These are phyloP conservation scores for Drosophila mayaguana DNA, from an alignment of 2,888 invertebrate genomes.

Conservation along the genomic window DNA sequence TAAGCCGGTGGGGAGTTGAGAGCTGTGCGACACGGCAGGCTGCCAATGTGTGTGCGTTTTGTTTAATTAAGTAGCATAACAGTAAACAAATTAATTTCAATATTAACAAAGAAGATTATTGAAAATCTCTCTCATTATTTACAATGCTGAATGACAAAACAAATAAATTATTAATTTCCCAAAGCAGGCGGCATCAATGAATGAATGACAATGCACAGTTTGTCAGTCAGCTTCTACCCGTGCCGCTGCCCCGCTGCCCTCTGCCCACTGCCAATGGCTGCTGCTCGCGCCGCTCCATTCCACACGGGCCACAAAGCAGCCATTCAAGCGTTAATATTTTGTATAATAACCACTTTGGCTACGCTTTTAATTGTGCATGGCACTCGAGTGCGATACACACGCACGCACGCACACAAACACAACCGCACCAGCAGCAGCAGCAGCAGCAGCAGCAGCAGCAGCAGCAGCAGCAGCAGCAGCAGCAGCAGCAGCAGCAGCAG, in stretches of 20 bases:
- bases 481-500: background rate
- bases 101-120: conserved; percentile 81
- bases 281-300: conserved; percentile 2
- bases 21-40: conserved; percentile 6
- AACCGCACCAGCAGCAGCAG: conserved; percentile 6
- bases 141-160: conserved; percentile 79
- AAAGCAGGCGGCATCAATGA: conserved; percentile 36
- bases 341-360: conserved; percentile 78
- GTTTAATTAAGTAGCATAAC: conserved; percentile 81
- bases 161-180: conserved; percentile 79
- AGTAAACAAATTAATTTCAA: conserved; percentile 81
- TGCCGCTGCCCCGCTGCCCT: too few relatives aligned
- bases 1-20: conserved; percentile 52
- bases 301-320: conserved; percentile 64
- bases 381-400: conserved; percentile 48
- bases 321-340: conserved; percentile 79
- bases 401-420: conserved; percentile 10
- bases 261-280: too few relatives aligned
- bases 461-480: background rate
- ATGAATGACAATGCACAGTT: conserved; percentile 64
- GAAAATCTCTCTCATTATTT: conserved; percentile 81
- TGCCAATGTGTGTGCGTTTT: conserved; percentile 60
- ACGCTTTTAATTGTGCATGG: conserved; percentile 75
- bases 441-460: background rate
- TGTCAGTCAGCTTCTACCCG: conserved; percentile 18